These are phyloP conservation scores for Tringa solitaria DNA, from an alignment of 2,113 vertebrate species.

Conservation along the genomic window DNA sequence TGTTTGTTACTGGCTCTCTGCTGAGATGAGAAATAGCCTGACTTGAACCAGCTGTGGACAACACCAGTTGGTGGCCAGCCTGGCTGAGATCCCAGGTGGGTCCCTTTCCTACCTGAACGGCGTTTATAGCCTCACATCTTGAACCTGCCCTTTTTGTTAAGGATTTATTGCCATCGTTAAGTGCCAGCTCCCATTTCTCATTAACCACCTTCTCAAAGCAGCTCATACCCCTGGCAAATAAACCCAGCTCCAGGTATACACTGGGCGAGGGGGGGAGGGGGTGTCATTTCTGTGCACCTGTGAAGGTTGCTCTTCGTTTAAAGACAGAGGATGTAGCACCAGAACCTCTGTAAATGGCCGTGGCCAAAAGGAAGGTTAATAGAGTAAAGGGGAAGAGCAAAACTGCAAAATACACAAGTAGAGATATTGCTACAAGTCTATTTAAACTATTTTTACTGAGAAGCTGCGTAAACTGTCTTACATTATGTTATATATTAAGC, in stretches of 20 bases:
- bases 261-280: too few relatives aligned
- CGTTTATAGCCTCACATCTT: rapidly evolving
- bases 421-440: not conserved
- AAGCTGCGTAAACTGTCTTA: not conserved
- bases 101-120: not conserved
- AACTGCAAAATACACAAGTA: not conserved
- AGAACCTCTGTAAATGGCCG: not conserved
- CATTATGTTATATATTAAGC: not conserved
- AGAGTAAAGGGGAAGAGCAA: not conserved
- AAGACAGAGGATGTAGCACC: not conserved
- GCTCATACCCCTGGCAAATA: not conserved
- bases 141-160: not conserved
- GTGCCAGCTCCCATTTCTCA: not conserved
- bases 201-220: not conserved
- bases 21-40: rapidly evolving
- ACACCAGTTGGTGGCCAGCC: not conserved
- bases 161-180: not conserved
- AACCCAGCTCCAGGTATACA: rapidly evolving
- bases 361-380: not conserved
- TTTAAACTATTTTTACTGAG: not conserved
- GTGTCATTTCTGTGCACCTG: not conserved
- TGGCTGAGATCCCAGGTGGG: too few relatives aligned
- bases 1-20: not conserved
- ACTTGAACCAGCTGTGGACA: not conserved
- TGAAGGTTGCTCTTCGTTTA: not conserved